Evolutionary conservation across 37 sponge, comb jelly and placozoan species (phyloP), one percentile per base, ranked within the genome.

Genomic region (Cladorhizidae sp.): DNA sequence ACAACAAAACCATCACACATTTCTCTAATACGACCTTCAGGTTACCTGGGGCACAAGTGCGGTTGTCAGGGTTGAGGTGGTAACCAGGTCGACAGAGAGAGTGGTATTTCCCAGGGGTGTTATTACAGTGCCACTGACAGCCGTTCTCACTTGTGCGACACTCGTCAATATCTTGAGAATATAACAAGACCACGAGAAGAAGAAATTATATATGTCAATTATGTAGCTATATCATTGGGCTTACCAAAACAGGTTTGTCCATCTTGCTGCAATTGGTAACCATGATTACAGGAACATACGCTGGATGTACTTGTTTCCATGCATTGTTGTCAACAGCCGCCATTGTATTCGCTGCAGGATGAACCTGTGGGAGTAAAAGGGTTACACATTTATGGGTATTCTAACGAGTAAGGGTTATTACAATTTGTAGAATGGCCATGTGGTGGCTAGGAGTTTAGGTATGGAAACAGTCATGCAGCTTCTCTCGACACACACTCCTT

Each of bases 161-260:
- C 22, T 81, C 81, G 38, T 79, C 54, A n/a, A 79, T 33, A 55
- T 79, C 80, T 79, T n/a, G n/a, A 54, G 9, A 50, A 45, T 7
- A 32, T 37, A 22, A 55, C 15, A 49, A 28, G 18, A 45, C 20
- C 2, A n/a, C 40, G n/a, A n/a, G n/a, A n/a, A n/a, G n/a, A n/a
- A n/a, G 25, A 15, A n/a, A 31, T 20, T 26, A 28, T 29, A 5
- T 3, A 3, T 14, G 22, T 20, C 21, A 9, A 55, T n/a, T 55
- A 31, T 72, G 7, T 18, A n/a, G n/a, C n/a, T 38, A 36, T n/a
- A 25, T 31, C n/a, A n/a, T n/a, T n/a, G n/a, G n/a, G 40, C 78
- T 73, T 40, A 88, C 89, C 83, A 49, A 61, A 83, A 62, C 89
- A 89, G 17, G 72, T 77, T 42, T 52, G 73, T 21, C 51, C 69